Conservation (phyloP, 2,888 invertebrate genomes). For the Reticulitermes lucifugus region DNA sequence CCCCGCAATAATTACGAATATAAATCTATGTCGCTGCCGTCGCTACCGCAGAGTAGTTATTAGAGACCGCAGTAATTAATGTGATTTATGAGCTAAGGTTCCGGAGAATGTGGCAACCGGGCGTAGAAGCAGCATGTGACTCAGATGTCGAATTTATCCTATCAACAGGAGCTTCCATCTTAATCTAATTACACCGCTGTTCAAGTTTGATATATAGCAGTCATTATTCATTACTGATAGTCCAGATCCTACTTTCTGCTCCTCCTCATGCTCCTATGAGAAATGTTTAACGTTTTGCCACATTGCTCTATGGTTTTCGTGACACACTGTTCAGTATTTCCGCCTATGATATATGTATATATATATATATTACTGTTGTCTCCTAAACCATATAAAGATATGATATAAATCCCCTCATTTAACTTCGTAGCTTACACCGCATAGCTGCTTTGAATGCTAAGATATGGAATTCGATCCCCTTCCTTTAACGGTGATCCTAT, state of each 20-base stretch:
- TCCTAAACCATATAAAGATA: too few species aligned
- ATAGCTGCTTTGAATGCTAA: too few species aligned
- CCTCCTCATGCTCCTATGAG: neutral
- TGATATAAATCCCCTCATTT: too few species aligned
- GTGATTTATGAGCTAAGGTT: conserved; percentile 43
- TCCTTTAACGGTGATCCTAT: too few species aligned
- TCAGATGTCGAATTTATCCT: conserved; percentile 33
- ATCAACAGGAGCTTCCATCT: conserved; percentile 27
- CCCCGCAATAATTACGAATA: conserved; percentile 47
- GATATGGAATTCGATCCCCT: too few species aligned
- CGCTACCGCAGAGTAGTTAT: conserved; percentile 37
- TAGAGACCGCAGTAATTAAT: conserved; percentile 47
- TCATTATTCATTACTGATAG: conserved; percentile 25
- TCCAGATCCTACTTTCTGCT: neutral
- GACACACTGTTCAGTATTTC: conserved; percentile 14
- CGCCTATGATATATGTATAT: neutral
- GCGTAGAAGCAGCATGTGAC: neutral
- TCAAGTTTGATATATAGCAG: conserved; percentile 26
- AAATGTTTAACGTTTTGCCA: conserved; percentile 18
- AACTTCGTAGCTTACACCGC: too few species aligned
- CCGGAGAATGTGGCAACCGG: conserved; percentile 12
- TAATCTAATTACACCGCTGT: conserved; percentile 35
- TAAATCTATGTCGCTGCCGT: conserved; percentile 41
- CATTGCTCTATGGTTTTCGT: neutral
- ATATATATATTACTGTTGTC: too few species aligned